A percentile compares a stretch with the other conserved stretches of the same genome.
Conservation (phyloP, 1,140 invertebrate genomes). For the Hyphantria cunea region DNA sequence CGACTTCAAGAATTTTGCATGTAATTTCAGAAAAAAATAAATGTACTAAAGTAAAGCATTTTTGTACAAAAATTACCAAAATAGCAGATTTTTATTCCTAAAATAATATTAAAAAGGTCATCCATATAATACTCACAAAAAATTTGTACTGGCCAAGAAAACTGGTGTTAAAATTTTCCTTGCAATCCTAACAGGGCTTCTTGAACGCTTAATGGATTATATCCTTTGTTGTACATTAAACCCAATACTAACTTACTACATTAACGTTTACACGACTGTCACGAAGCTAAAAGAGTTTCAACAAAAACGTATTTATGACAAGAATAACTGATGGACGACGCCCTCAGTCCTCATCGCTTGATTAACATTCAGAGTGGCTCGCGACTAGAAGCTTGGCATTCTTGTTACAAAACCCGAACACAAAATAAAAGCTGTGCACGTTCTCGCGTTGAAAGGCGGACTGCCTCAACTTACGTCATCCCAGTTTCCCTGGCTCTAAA, state of each 20-base stretch:
- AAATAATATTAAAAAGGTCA: too few species aligned
- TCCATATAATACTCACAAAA: too few species aligned
- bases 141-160: too few species aligned
- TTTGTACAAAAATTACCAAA: too few species aligned
- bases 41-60: too few species aligned
- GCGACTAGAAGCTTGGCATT: slow-evolving; percentile 63
- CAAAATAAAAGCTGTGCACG: slow-evolving; percentile 75
- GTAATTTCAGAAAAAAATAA: slow-evolving; percentile 13
- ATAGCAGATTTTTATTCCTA: too few species aligned
- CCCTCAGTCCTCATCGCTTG: slow-evolving; percentile 53
- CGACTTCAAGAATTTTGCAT: slow-evolving; percentile 15
- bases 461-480: slow-evolving; percentile 57
- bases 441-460: slow-evolving; percentile 65
- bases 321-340: slow-evolving; percentile 67
- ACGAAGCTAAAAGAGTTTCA: slow-evolving; percentile 38
- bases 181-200: too few species aligned
- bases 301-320: slow-evolving; percentile 52
- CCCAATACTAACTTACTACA: too few species aligned
- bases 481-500: slow-evolving; percentile 32
- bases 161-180: too few species aligned
- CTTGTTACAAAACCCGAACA: slow-evolving; percentile 65
- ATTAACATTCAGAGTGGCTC: slow-evolving; percentile 70
- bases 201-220: too few species aligned
- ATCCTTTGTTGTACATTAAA: too few species aligned
- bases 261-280: too few species aligned